Conservation (phyloP, 2,797 vertebrate species). For the Adelosebastes latens region DNA sequence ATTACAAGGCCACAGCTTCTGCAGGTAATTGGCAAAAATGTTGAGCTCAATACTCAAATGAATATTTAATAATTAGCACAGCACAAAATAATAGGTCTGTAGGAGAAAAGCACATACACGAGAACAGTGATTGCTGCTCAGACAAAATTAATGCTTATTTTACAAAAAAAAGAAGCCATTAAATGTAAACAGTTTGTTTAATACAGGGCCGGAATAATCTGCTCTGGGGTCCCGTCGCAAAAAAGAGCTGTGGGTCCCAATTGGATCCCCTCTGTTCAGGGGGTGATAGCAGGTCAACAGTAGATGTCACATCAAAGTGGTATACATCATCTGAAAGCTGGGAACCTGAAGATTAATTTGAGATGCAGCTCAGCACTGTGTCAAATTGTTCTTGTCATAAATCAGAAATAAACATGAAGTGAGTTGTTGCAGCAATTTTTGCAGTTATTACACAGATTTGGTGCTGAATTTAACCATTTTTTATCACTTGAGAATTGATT, state of each 20-base stretch:
- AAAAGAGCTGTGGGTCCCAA: background rate
- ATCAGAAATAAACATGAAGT: too few relatives aligned
- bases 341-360: too few relatives aligned
- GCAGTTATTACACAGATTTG: too few relatives aligned
- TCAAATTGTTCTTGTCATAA: too few relatives aligned
- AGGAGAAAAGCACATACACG: background rate
- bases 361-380: too few relatives aligned
- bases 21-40: conserved; percentile 29
- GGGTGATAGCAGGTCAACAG: too few relatives aligned
- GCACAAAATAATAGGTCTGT: background rate
- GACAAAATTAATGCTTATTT: background rate
- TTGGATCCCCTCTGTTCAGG: background rate
- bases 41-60: conserved; percentile 8
- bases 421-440: too few relatives aligned
- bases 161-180: background rate
- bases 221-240: background rate
- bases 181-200: background rate
- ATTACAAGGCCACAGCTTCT: conserved; percentile 23
- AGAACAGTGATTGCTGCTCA: background rate
- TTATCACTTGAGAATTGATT: too few relatives aligned
- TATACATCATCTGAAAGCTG: too few relatives aligned
- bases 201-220: background rate
- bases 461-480: too few relatives aligned
- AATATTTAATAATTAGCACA: conserved; percentile 33
- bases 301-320: too few relatives aligned